Evolutionary conservation across 2,113 vertebrate genomes (phyloP).

Genomic region (Chionomys nivalis): DNA sequence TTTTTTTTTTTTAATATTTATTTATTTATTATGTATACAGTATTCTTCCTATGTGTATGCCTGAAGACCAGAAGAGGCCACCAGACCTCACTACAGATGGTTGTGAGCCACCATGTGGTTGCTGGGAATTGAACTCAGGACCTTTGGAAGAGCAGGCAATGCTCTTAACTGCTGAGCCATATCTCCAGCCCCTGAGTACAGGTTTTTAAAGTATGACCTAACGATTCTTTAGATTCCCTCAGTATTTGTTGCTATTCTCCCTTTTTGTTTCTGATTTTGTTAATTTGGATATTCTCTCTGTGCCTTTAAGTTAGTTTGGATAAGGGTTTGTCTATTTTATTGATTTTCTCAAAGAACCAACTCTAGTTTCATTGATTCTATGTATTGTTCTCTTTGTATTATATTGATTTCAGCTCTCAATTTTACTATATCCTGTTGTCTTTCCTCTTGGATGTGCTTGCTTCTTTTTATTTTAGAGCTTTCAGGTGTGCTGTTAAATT

Average conservation of each 20-base stretch:
- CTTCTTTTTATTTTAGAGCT: neutral
- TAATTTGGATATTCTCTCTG: neutral
- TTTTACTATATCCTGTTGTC: neutral
- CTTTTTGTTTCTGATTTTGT: neutral
- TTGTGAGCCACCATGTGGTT: no score
- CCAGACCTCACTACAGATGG: no score
- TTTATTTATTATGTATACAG: no score
- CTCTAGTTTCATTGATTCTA: neutral
- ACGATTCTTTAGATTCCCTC: neutral
- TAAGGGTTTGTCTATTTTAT: neutral
- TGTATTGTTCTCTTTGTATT: neutral
- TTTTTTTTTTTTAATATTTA: no score
- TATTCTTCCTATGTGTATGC: no score
- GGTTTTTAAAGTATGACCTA: neutral
- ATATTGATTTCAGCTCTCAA: neutral
- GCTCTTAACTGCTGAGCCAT: no score
- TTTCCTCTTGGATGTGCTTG: neutral
- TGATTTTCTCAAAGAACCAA: neutral
- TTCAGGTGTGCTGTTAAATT: neutral
- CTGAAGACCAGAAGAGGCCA: no score
- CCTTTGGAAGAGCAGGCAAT: no score
- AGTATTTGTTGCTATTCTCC: neutral
- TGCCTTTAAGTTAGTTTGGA: neutral
- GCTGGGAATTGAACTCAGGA: no score
- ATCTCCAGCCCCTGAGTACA: no score